Evolutionary conservation across 2,797 vertebrate species (phyloP).

Genomic region (Loris lydekkerianus): DNA sequence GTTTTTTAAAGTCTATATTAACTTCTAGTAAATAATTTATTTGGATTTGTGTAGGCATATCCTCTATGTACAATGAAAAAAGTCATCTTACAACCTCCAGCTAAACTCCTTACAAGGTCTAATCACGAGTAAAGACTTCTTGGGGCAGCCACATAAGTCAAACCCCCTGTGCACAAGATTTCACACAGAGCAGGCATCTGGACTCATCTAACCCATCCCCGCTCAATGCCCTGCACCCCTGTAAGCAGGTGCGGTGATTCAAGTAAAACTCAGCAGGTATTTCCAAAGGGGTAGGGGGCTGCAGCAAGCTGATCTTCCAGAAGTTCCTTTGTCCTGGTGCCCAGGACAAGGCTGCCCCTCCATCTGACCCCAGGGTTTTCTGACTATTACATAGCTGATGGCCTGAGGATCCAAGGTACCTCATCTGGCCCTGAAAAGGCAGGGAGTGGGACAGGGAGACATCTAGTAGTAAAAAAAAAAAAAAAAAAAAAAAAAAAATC

Average conservation of each 20-base stretch:
- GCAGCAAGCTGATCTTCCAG: background rate
- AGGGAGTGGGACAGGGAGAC: background rate
- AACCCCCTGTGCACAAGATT: background rate
- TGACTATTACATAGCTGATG: background rate
- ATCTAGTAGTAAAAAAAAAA: accelerated
- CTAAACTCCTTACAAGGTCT: background rate
- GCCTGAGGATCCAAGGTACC: background rate
- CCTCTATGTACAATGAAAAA: background rate
- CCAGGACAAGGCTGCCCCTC: background rate
- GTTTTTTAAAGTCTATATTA: background rate
- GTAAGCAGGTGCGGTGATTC: background rate
- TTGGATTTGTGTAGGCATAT: background rate
- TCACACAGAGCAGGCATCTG: accelerated
- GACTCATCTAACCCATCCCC: too few species aligned
- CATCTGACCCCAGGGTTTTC: background rate
- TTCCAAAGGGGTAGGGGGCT: background rate
- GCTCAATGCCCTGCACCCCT: accelerated
- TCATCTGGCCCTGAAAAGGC: background rate
- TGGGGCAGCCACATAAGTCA: background rate
- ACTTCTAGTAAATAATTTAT: background rate
- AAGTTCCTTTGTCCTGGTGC: background rate
- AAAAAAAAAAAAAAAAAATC: too few species aligned
- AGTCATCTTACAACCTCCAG: too few species aligned
- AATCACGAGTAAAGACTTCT: background rate
- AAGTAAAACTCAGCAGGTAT: background rate